These are phyloP conservation scores for Scolopax mira DNA, from an alignment of 2,113 vertebrate genomes.

Conservation along the genomic window DNA sequence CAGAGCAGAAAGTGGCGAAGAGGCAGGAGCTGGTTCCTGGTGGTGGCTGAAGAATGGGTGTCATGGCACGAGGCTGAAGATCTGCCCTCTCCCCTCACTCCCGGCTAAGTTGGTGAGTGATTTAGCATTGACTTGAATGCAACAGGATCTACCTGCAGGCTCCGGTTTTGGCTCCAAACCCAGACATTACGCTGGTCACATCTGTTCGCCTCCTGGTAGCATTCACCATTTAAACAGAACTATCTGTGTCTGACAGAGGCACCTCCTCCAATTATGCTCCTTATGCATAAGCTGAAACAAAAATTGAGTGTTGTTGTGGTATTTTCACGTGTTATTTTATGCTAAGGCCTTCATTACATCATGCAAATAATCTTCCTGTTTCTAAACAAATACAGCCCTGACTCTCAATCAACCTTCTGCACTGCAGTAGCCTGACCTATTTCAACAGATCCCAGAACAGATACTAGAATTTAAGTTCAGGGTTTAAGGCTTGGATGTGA, in stretches of 20 bases:
- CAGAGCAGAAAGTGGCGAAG: neutral
- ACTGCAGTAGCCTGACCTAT: neutral
- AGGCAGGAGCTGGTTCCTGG: neutral
- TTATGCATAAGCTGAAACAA: neutral
- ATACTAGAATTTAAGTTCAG: neutral
- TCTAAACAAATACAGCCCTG: neutral
- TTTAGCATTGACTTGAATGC: neutral
- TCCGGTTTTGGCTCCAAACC: neutral
- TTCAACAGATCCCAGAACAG: neutral
- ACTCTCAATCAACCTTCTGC: neutral
- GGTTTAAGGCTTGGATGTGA: neutral
- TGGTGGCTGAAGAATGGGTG: neutral
- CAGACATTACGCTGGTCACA: neutral
- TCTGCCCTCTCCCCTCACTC: neutral
- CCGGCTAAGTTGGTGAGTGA: neutral
- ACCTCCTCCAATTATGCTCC: neutral
- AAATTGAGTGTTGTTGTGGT: accelerated
- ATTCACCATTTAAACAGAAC: neutral
- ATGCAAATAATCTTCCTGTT: neutral
- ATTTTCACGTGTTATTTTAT: neutral
- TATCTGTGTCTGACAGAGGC: neutral
- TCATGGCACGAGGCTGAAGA: neutral
- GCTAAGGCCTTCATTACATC: neutral
- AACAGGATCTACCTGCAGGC: neutral
- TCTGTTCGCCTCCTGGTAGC: neutral